A percentile compares a stretch with the other conserved stretches of the same genome.
Conservation (phyloP, 2,888 invertebrate genomes). For the Psylliodes chrysocephalus region DNA sequence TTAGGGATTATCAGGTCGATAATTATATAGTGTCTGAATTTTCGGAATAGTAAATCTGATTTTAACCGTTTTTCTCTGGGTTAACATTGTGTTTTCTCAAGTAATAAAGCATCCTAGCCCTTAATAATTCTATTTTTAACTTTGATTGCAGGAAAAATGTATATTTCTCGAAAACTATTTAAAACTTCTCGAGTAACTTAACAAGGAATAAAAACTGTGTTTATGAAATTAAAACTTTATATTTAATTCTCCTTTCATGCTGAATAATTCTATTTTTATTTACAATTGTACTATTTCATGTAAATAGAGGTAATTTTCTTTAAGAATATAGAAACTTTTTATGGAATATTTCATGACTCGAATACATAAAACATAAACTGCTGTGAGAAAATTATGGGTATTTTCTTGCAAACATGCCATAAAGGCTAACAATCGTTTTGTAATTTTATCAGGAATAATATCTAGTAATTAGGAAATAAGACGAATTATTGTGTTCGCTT, state of each 20-base stretch:
- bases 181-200: too few species aligned
- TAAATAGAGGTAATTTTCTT: constrained; percentile 8
- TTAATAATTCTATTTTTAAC: too few species aligned
- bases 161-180: too few species aligned
- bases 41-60: too few species aligned
- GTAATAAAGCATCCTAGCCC: too few species aligned
- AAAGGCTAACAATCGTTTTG: constrained; percentile 2
- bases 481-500: too few species aligned
- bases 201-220: not conserved
- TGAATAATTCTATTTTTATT: not conserved
- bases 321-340: constrained; percentile 4
- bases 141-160: too few species aligned
- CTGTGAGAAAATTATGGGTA: constrained; percentile 11
- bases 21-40: not conserved
- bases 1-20: constrained; percentile 20
- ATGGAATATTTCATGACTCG: constrained; percentile 8
- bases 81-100: too few species aligned
- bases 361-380: constrained; percentile 7
- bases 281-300: not conserved
- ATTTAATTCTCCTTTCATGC: not conserved
- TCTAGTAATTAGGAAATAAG: too few species aligned
- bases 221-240: not conserved
- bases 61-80: too few species aligned
- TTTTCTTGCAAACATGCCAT: constrained; percentile 12
- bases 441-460: not conserved